Percentiles rank a stretch among this genome's conserved stretches.
These are phyloP conservation scores for Aphaenogaster ashmeadi DNA, from an alignment of 1,140 invertebrate genomes.

Conservation along the genomic window DNA sequence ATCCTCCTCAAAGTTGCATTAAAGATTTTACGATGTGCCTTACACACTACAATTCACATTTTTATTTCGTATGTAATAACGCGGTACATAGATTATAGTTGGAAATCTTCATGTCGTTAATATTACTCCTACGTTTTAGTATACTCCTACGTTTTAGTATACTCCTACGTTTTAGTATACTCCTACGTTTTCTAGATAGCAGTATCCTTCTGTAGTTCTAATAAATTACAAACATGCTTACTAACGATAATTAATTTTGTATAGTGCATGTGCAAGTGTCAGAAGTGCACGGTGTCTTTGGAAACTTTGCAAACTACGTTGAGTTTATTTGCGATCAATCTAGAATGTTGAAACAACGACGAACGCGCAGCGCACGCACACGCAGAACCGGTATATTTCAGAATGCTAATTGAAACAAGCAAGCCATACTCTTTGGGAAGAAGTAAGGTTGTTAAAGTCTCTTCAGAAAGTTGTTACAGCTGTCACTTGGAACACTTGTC, in stretches of 20 bases:
- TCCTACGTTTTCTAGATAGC: not conserved
- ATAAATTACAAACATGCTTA: slow-evolving; percentile 20
- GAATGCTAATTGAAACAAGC: slow-evolving; percentile 8
- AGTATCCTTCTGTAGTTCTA: not conserved
- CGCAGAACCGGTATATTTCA: not conserved
- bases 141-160: not conserved
- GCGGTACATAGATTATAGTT: not conserved
- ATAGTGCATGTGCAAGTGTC: not conserved
- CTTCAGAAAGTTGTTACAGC: slow-evolving; percentile 36
- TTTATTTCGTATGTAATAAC: not conserved
- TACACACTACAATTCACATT: not conserved
- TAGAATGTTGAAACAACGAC: not conserved
- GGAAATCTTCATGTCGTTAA: not conserved
- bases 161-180: not conserved
- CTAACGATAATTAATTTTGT: slow-evolving; percentile 29
- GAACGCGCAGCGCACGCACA: not conserved
- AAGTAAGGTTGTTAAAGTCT: slow-evolving; percentile 46
- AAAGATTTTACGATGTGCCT: not conserved
- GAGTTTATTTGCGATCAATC: slow-evolving; percentile 12
- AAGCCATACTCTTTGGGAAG: not conserved
- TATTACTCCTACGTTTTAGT: not conserved
- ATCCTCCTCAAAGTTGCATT: not conserved
- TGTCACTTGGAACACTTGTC: slow-evolving; percentile 1
- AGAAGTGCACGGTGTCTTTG: not conserved
- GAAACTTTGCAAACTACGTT: not conserved